Conservation (phyloP, 2,888 invertebrate genomes). For the Azorinus chamasolen region DNA sequence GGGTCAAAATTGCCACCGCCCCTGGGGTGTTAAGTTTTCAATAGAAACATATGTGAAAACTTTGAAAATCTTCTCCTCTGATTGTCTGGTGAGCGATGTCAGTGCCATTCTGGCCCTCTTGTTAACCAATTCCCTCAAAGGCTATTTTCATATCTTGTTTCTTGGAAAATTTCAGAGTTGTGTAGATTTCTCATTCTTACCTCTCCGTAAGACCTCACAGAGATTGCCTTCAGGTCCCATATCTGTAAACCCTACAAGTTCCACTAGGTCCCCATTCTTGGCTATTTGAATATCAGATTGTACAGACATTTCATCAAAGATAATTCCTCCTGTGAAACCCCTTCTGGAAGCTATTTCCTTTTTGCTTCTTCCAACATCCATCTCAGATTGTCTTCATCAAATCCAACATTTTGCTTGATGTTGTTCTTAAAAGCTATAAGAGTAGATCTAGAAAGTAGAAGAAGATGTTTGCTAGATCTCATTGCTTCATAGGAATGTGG, state of each 20-base stretch:
- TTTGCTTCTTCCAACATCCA: conserved; percentile 63
- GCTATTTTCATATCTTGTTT: too few relatives aligned
- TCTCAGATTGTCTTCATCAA: conserved; percentile 18
- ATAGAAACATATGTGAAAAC: too few relatives aligned
- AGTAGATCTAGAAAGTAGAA: conserved; percentile 25
- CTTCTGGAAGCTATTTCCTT: conserved; percentile 21
- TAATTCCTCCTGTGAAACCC: conserved; percentile 54
- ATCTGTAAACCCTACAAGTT: conserved; percentile 52
- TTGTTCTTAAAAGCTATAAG: conserved; percentile 37
- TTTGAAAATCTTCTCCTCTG: too few relatives aligned
- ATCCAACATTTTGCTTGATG: conserved; percentile 33
- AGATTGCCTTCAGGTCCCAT: conserved; percentile 43
- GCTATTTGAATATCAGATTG: conserved; percentile 56
- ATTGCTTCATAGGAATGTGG: conserved; percentile 39
- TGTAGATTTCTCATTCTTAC: conserved; percentile 44
- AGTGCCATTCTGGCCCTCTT: too few relatives aligned
- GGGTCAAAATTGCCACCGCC: too few relatives aligned
- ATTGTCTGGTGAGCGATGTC: too few relatives aligned
- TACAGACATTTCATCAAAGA: conserved; percentile 64
- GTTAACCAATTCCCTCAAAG: too few relatives aligned
- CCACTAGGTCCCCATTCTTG: conserved; percentile 47
- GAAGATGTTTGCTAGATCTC: conserved; percentile 4
- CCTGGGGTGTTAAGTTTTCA: too few relatives aligned
- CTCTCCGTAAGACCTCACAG: conserved; percentile 29
- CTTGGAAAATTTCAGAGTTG: too few relatives aligned